Percentiles rank a stretch among this genome's conserved stretches.
Evolutionary conservation across 2,888 invertebrate species (phyloP).

Genomic region (Nezara viridula): DNA sequence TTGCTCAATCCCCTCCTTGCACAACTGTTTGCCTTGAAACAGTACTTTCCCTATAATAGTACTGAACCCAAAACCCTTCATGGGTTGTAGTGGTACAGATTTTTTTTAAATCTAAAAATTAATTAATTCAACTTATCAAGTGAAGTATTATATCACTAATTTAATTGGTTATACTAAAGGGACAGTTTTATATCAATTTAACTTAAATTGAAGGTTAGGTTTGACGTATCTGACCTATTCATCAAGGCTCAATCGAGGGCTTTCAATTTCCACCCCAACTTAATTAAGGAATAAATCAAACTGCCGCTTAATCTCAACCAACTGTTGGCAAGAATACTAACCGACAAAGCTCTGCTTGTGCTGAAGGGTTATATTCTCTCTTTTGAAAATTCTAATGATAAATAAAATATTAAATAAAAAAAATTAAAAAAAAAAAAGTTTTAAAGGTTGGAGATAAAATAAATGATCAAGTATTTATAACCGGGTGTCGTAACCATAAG

Average conservation of each 20-base stretch:
- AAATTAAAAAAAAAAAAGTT: not conserved
- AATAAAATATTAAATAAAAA: not conserved
- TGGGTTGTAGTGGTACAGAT: too few relatives aligned
- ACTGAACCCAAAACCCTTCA: too few relatives aligned
- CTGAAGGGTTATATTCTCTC: not conserved
- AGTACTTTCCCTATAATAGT: too few relatives aligned
- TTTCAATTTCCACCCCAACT: not conserved
- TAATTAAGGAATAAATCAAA: conserved; percentile 4
- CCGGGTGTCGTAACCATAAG: not conserved
- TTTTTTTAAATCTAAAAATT: too few relatives aligned
- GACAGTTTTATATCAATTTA: not conserved
- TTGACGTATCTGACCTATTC: not conserved
- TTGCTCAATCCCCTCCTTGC: too few relatives aligned
- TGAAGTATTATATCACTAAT: not conserved
- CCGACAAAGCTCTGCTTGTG: not conserved
- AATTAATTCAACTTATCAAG: not conserved
- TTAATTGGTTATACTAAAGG: not conserved
- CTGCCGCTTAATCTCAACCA: not conserved
- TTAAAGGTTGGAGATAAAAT: not conserved
- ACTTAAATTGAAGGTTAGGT: not conserved
- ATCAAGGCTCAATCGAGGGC: not conserved
- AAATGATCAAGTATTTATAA: not conserved
- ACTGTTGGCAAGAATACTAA: not conserved
- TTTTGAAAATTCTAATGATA: not conserved
- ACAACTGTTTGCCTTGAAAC: too few relatives aligned